Evolutionary conservation across 2,113 vertebrate genomes (phyloP).

Genomic region (Butorides virescens): DNA sequence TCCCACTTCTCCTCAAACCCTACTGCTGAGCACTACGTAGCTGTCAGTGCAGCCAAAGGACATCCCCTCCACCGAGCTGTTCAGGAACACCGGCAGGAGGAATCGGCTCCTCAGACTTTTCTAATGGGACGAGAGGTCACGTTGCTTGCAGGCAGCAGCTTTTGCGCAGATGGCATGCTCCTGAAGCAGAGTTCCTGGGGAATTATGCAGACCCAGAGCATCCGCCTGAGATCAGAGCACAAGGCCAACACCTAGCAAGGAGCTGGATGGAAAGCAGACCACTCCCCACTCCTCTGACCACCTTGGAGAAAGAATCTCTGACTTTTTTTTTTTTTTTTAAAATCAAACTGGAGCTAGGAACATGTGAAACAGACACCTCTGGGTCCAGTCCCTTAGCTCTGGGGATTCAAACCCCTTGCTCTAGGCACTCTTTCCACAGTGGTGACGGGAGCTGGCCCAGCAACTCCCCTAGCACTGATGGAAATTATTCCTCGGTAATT

Average conservation of each 20-base stretch:
- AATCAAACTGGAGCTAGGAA: background rate
- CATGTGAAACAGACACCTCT: background rate
- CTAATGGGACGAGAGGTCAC: rapidly evolving
- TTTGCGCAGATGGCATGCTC: rapidly evolving
- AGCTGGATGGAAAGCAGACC: background rate
- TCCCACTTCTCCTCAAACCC: background rate
- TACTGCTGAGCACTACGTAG: background rate
- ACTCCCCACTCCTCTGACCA: background rate
- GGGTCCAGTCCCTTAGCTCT: background rate
- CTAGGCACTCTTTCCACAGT: background rate
- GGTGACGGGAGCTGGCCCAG: background rate
- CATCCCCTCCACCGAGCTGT: background rate
- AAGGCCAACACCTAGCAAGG: background rate
- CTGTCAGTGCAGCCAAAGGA: background rate
- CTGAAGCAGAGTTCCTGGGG: background rate
- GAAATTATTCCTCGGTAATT: background rate
- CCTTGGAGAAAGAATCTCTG: background rate
- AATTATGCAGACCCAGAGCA: rapidly evolving
- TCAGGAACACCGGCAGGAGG: background rate
- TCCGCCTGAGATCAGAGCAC: background rate
- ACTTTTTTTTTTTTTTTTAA: background rate
- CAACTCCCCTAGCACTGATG: background rate
- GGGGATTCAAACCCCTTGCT: background rate
- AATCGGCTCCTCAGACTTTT: background rate
- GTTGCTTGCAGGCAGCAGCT: background rate